phyloP scores from a whole-genome alignment of 1,140 invertebrate species.

The Cherax quadricarinatus region DNA sequence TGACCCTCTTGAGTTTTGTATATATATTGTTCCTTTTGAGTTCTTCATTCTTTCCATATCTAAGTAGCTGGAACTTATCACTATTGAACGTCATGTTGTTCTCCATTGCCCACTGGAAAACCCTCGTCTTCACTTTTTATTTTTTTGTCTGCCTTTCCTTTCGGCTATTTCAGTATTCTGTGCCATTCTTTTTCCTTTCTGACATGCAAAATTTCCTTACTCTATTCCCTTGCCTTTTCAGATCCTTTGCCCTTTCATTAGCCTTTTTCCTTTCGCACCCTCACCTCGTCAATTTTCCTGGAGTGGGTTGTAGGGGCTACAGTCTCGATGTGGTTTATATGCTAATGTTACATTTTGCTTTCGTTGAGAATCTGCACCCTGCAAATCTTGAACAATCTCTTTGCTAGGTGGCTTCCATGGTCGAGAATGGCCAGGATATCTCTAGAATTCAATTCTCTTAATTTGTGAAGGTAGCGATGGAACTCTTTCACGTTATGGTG shows the following conservation, averaged over 20 bases:
- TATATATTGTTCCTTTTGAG: no score
- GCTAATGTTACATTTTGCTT: slow-evolving; percentile 25
- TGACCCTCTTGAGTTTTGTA: no score
- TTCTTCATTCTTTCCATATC: no score
- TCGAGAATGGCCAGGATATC: no score
- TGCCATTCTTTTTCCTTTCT: neutral
- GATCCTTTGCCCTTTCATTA: neutral
- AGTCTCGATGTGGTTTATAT: slow-evolving; percentile 1
- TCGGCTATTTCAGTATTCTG: neutral
- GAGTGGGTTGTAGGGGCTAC: neutral
- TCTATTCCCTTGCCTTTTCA: neutral
- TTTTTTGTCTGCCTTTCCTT: neutral
- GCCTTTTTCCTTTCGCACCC: neutral
- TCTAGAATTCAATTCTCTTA: no score
- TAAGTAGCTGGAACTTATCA: no score
- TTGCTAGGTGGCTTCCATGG: neutral
- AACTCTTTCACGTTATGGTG: no score
- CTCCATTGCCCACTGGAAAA: no score
- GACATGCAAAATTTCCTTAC: neutral
- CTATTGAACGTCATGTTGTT: no score
- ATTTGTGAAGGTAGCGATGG: no score
- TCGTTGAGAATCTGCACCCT: neutral
- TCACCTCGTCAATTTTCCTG: neutral
- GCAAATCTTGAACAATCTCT: neutral
- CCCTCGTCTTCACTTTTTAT: no score